phyloP scores from a whole-genome alignment of 2,113 vertebrate species.

The Cyanoramphus novaezelandiae region DNA sequence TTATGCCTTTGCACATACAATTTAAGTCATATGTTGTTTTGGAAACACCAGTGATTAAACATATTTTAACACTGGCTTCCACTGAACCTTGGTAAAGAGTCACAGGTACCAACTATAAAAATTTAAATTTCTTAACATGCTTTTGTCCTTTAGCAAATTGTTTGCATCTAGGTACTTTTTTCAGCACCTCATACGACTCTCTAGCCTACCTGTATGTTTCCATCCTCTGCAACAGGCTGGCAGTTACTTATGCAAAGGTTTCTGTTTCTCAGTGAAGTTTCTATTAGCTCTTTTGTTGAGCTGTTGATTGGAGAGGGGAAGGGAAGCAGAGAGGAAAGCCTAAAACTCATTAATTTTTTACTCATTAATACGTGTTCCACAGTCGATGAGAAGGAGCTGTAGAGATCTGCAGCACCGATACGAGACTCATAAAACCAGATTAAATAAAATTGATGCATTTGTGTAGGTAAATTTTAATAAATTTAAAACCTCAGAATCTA shows the following conservation, averaged over 20 bases:
- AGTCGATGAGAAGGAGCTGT: not conserved
- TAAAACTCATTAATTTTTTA: slow-evolving; percentile 22
- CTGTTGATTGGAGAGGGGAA: not conserved
- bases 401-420: slow-evolving; percentile 1
- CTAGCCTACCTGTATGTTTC: not conserved
- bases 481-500: not conserved
- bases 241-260: not conserved
- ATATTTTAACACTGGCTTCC: slow-evolving; percentile 37
- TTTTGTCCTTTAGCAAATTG: slow-evolving; percentile 38
- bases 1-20: slow-evolving; percentile 1
- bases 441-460: slow-evolving; percentile 35
- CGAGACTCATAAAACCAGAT: slow-evolving; percentile 19
- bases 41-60: slow-evolving; percentile 16
- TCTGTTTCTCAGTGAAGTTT: not conserved
- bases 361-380: not conserved
- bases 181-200: not conserved
- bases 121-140: slow-evolving; percentile 30
- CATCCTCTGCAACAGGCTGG: not conserved
- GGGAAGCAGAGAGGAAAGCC: not conserved
- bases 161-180: slow-evolving; percentile 33
- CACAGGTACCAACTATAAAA: slow-evolving; percentile 6
- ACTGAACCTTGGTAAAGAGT: not conserved
- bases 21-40: slow-evolving; percentile 9
- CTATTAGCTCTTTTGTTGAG: not conserved
- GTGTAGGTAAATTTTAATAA: slow-evolving; percentile 16